phyloP scores from a whole-genome alignment of 2,888 invertebrate species.

The Vesta saturnalis region DNA sequence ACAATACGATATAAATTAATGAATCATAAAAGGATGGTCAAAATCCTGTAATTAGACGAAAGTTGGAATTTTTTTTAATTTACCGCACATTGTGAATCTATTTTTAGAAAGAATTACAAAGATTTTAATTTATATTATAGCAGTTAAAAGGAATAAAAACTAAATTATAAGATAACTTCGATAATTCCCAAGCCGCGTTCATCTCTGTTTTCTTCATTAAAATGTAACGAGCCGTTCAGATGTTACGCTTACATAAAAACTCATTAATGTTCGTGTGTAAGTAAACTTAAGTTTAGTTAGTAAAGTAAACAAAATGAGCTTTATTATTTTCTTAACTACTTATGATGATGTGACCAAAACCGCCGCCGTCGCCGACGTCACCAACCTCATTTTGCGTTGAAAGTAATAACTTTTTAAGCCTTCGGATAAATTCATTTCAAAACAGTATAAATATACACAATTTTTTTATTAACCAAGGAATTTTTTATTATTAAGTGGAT shows the following conservation, averaged over 20 bases:
- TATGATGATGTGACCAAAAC: slow-evolving; percentile 3
- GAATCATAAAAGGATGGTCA: neutral
- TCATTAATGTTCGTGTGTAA: slow-evolving; percentile 28
- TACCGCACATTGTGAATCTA: slow-evolving; percentile 15
- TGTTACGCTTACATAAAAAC: slow-evolving; percentile 33
- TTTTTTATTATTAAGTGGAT: slow-evolving; percentile 5
- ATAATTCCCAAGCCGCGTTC: slow-evolving; percentile 23
- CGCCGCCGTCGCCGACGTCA: neutral
- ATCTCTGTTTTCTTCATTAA: slow-evolving; percentile 40
- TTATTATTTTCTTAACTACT: slow-evolving; percentile 19
- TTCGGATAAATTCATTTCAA: neutral
- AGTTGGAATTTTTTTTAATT: neutral
- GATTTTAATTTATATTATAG: slow-evolving; percentile 19
- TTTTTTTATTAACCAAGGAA: slow-evolving; percentile 5
- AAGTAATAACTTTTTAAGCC: neutral
- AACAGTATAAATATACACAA: slow-evolving; percentile 4
- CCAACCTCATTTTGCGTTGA: neutral
- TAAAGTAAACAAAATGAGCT: slow-evolving; percentile 19
- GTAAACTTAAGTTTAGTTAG: slow-evolving; percentile 21
- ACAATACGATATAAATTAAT: too few species aligned
- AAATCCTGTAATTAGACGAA: too few species aligned
- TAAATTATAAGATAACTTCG: slow-evolving; percentile 18
- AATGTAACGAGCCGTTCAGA: slow-evolving; percentile 39
- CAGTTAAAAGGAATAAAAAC: slow-evolving; percentile 18
- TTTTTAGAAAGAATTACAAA: slow-evolving; percentile 19